Base-by-base conservation (phyloP, 2,888 invertebrate species). In the Orchestes rusci region DNA sequence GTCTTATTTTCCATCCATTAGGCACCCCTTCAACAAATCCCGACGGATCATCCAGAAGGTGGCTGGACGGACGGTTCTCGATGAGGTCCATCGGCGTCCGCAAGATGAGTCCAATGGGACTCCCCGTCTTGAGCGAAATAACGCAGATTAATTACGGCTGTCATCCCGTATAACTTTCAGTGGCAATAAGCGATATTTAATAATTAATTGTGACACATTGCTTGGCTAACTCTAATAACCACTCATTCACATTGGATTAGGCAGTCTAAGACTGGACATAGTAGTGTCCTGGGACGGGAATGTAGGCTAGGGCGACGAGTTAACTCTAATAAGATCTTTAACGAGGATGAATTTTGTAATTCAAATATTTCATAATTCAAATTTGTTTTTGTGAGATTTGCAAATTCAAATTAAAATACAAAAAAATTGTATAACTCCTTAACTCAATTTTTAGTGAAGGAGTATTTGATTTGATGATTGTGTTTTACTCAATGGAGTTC, bases 101-200 rank as follows among this genome's bases (percentile, higher is more conserved):
- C n/a, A n/a, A n/a, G 59, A 59, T 65, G 65, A 59, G 62, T 66
- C 68, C 66, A 59, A 57, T 46, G 66, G 66, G 67, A 66, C 52
- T 39, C 38, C 53, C 53, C 39, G 55, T 56, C 63, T 65, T 66
- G 62, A 59, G 59, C 57, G 59, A 66, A 66, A 67, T 68, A 68
- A 67, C 66, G 61, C 66, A 67, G 67, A 68, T 68, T 68, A 67
- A 68, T 67, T 68, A 68, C 61, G 58, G 61, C 65, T 63, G 68
- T 67, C 68, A 68, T 64, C 65, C 38, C 38, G n/a, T 65, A 64
- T 67, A 67, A 67, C 64, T 65, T 65, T 63, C 59, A 59, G 60
- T 59, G 36, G 59, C 66, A 64, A 67, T 65, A 66, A 66, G 66
- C 67, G 65, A 68, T 68, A 68, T 68, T 68, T 68, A 68, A 68